Evolutionary conservation across 2,113 vertebrate species (phyloP), one percentile per base, ranked within the genome.

Genomic region (Dolichotis patagonum): DNA sequence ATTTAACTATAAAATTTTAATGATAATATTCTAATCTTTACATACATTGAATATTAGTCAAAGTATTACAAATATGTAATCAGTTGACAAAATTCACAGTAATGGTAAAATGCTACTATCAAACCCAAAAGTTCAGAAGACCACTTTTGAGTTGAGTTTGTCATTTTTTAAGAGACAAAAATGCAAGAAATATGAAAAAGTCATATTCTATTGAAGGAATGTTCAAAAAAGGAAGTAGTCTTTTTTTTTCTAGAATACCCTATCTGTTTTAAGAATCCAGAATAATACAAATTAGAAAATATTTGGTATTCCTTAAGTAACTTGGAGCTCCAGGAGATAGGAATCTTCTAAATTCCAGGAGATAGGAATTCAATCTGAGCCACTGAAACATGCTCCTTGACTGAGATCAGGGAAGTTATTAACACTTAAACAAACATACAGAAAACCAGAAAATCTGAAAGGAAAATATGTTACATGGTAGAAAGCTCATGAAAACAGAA

Each of bases 331-430:
- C 28, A 91, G 24, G 38, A 84, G 35, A 32, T 1, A 81, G 5
- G 22, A 38, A 71, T 95, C 88, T 92, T 89, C 17, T 94, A 96
- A 97, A 58, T 86, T 62, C 30, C 32, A 93, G 24, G 38, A 84
- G 35, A 32, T 1, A 81, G 5, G 22, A 38, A 71, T 95, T 81
- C 67, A 52, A 30, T 28, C 13, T 30, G 13, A 84, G 7, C 65
- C 22, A 92, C 88, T 83, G 28, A 60, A 78, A 83, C 20, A 71
- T 20, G 8, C 20, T 73, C 35, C 22, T 38, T n/a, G 22, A 82
- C 85, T 52, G 58, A 83, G 88, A 35, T 52, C 69, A 7, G 9
- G 0, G 90, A 14, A 11, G 75, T 80, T 73, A 54, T 35, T 54
- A 80, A 54, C 3, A 88, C 80, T 78, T 65, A 88, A 85, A 32